Conservation (phyloP, 2,113 vertebrate species). For the Scomber colias region DNA sequence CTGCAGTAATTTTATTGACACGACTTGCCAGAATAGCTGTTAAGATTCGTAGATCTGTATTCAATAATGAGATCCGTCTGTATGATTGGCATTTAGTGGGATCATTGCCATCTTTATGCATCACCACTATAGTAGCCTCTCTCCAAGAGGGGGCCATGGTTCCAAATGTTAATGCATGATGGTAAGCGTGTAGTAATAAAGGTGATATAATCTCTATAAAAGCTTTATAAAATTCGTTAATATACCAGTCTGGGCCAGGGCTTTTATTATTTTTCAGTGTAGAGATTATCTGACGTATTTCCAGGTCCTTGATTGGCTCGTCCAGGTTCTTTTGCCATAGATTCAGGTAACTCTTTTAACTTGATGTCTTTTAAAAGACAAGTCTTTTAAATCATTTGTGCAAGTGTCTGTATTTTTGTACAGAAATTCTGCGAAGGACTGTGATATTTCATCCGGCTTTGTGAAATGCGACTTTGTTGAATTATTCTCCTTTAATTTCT, state of each 20-base stretch:
- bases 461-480: not conserved
- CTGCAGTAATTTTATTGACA: not conserved
- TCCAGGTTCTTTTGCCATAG: not conserved
- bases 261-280: not conserved
- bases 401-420: not conserved
- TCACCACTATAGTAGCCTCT: not conserved
- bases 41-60: not conserved
- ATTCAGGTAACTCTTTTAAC: not conserved
- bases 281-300: not conserved
- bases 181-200: not conserved
- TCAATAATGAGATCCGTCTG: not conserved
- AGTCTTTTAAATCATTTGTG: not conserved
- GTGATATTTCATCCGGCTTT: not conserved
- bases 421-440: not conserved
- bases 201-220: not conserved
- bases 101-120: conserved; percentile 15
- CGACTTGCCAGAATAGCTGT: not conserved
- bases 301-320: not conserved
- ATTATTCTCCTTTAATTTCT: not conserved
- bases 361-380: not conserved
- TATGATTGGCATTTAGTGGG: not conserved
- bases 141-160: not conserved
- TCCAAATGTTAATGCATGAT: not conserved
- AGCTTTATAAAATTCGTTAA: no score
- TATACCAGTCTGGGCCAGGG: no score